Evolutionary conservation across 2,113 vertebrate species (phyloP).

Genomic region (Amphiprion ocellaris): DNA sequence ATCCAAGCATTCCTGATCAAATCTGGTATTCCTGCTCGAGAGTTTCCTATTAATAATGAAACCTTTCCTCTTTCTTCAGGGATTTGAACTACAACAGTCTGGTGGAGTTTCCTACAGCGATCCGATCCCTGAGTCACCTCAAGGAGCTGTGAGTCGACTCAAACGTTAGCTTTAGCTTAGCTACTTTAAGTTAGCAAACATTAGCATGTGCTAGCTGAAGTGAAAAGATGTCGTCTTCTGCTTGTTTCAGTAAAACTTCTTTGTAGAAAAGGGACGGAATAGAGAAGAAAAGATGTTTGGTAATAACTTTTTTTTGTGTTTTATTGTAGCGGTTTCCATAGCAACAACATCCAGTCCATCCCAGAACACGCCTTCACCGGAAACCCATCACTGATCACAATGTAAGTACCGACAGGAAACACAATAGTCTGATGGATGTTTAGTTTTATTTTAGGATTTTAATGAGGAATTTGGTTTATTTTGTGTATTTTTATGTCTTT

Average conservation of each 20-base stretch:
- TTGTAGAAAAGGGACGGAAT: no score
- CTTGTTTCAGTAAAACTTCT: no score
- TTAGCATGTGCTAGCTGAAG: neutral
- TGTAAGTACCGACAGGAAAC: conserved; percentile 84
- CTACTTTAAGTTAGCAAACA: neutral
- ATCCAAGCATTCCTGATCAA: no score
- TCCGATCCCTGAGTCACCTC: conserved; percentile 89
- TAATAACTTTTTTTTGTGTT: conserved; percentile 1
- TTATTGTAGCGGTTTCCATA: conserved; percentile 91
- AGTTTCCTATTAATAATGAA: neutral
- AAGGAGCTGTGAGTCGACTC: conserved; percentile 91
- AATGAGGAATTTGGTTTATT: no score
- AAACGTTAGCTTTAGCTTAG: no score
- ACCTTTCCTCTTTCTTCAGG: conserved; percentile 38
- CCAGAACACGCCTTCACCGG: conserved; percentile 92
- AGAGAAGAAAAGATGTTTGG: no score
- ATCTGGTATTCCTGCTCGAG: no score
- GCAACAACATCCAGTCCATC: conserved; percentile 94
- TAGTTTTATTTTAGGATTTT: no score
- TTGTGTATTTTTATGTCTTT: no score
- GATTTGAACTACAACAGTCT: conserved; percentile 82
- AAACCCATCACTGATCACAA: conserved; percentile 92
- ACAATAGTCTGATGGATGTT: no score
- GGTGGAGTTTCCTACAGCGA: conserved; percentile 85
- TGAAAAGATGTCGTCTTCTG: no score